Conservation (phyloP, 1,140 invertebrate genomes). For the Berghia stephanieae region DNA sequence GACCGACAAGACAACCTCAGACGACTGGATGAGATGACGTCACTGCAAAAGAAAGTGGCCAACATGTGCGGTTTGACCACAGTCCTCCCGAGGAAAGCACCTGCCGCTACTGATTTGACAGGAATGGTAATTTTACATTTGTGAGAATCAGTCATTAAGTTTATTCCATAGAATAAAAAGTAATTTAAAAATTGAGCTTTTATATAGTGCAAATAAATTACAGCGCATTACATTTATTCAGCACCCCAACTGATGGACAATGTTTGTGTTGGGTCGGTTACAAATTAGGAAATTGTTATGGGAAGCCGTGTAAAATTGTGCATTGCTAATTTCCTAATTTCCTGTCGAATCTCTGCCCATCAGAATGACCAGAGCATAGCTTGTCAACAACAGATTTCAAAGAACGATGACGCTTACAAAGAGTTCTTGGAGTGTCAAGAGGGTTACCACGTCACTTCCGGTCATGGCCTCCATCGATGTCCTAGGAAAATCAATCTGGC, state of each 20-base stretch:
- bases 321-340: no score
- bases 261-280: no score
- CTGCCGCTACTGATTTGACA: conserved; percentile 4
- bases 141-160: neutral
- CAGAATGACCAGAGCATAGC: neutral
- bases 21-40: conserved; percentile 10
- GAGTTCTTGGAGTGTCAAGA: neutral
- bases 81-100: neutral
- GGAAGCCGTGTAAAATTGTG: no score
- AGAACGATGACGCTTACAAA: neutral
- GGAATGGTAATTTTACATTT: neutral
- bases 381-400: neutral
- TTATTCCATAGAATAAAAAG: neutral
- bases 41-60: conserved; percentile 10
- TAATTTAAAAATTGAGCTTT: neutral
- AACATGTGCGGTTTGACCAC: neutral
- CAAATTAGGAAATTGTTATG: no score
- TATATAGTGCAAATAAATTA: neutral
- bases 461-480: conserved; percentile 19
- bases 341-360: no score
- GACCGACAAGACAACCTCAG: conserved; percentile 20
- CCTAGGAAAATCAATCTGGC: conserved; percentile 24
- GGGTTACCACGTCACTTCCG: neutral
- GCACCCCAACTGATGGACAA: no score
- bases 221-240: neutral